Evolutionary conservation across 2,113 vertebrate species (phyloP), one percentile per base, ranked within the genome.

Genomic region (Mus musculus): DNA sequence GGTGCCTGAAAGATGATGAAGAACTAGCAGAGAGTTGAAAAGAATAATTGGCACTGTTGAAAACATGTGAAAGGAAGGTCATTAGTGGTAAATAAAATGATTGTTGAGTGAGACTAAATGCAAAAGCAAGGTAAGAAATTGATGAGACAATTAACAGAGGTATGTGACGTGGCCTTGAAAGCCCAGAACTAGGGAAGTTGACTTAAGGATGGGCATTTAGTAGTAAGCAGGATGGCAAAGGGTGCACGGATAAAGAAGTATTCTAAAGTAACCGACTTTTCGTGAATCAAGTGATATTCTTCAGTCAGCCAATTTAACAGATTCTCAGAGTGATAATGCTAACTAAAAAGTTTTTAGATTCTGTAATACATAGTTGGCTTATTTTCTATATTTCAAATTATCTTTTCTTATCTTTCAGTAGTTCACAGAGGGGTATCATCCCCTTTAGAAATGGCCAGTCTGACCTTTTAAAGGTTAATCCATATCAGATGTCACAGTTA

Each of bases 41-140:
- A 87, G 63, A 76, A 78, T 87, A 86, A 92, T 42, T 61, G 76
- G 49, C 69, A 56, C 10, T 22, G 5, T 11, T 80, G 54, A 88
- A 63, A 90, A 88, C 93, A 72, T 49, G 61, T 85, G 65, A 65
- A 94, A 54, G 76, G 73, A 77, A 75, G 86, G 28, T 69, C 82
- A 96, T 96, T 87, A 92, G 61, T 1, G 30, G 39, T 82, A 82
- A 77, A 82, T 73, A 92, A 92, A 87, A 88, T 80, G 72, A 69
- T 36, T 73, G 39, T 59, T 89, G 36, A 84, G 61, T 69, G 61
- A 22, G 33, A 26, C 9, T 73, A 78, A 81, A 73, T 36, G 49
- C 52, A 49, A 56, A 94, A 12, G 33, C 11, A 93, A 90, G 49
- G 85, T 95, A 61, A 80, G n/a, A 95, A 85, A 93, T 59, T 42